phyloP scores from a whole-genome alignment of 1,140 invertebrate genomes.

The Manduca sexta region DNA sequence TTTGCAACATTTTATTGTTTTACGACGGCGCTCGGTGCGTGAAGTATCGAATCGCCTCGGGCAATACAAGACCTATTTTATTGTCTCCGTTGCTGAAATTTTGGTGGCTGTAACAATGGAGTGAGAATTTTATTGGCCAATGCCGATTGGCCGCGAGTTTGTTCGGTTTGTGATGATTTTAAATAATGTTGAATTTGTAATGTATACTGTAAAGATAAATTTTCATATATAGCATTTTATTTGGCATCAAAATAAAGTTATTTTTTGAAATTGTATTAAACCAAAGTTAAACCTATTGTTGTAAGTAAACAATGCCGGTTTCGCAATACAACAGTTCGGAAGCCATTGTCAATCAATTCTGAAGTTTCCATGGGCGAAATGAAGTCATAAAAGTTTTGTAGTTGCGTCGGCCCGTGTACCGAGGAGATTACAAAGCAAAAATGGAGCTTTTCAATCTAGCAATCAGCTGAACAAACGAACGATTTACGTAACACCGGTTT shows the following conservation, averaged over 20 bases:
- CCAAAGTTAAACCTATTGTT: too few species aligned
- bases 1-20: slow-evolving; percentile 36
- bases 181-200: too few species aligned
- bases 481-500: slow-evolving; percentile 51
- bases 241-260: too few species aligned
- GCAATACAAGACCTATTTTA: slow-evolving; percentile 41
- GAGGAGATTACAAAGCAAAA: slow-evolving; percentile 32
- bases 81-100: slow-evolving; percentile 29
- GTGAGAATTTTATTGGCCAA: too few species aligned
- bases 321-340: too few species aligned
- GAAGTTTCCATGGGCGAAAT: slow-evolving; percentile 5
- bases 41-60: slow-evolving; percentile 25
- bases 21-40: slow-evolving; percentile 23
- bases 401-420: slow-evolving; percentile 6
- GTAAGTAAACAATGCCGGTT: too few species aligned
- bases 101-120: slow-evolving; percentile 3
- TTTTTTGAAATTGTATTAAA: too few species aligned
- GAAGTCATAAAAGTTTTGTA: slow-evolving; percentile 8
- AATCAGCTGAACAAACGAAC: slow-evolving; percentile 60
- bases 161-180: background rate
- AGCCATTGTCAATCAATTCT: too few species aligned
- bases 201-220: too few species aligned
- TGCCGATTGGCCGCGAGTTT: background rate
- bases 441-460: slow-evolving; percentile 46
- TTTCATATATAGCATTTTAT: too few species aligned